phyloP scores from a whole-genome alignment of 2,888 invertebrate genomes.

The Euspilapteryx auroguttella region DNA sequence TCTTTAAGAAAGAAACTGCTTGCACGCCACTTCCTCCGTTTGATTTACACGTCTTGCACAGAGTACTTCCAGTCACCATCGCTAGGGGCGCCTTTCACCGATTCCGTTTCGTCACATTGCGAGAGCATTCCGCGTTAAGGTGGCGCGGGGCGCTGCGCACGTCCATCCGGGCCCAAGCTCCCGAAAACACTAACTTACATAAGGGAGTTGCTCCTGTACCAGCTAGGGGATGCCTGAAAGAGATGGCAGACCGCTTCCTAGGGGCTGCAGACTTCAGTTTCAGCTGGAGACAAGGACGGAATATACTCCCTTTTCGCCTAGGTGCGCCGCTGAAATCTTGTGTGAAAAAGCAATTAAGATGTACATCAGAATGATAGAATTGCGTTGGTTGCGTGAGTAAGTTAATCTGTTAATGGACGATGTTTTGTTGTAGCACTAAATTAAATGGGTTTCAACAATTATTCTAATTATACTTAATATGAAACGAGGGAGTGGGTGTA shows the following conservation, averaged over 20 bases:
- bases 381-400: constrained; percentile 20
- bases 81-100: no score
- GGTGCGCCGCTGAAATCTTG: constrained; percentile 34
- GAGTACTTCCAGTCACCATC: no score
- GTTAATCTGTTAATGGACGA: constrained; percentile 21
- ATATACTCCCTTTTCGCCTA: no score
- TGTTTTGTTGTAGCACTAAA: constrained; percentile 25
- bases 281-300: constrained; percentile 32
- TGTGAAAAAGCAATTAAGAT: constrained; percentile 55
- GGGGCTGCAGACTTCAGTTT: constrained; percentile 29
- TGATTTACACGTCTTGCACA: no score
- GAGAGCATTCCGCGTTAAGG: constrained; percentile 1
- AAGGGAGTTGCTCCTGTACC: constrained; percentile 45
- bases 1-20: constrained; percentile 23
- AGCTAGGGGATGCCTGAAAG: constrained; percentile 31
- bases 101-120: neutral
- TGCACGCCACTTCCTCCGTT: constrained; percentile 20
- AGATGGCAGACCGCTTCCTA: constrained; percentile 29
- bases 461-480: no score
- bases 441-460: no score
- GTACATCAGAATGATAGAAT: constrained; percentile 39
- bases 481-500: no score
- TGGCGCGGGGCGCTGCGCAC: neutral
- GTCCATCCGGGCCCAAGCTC: neutral
- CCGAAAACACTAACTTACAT: constrained; percentile 50